phyloP scores from a whole-genome alignment of 2,113 vertebrate genomes.

The Coracopsis vasa region DNA sequence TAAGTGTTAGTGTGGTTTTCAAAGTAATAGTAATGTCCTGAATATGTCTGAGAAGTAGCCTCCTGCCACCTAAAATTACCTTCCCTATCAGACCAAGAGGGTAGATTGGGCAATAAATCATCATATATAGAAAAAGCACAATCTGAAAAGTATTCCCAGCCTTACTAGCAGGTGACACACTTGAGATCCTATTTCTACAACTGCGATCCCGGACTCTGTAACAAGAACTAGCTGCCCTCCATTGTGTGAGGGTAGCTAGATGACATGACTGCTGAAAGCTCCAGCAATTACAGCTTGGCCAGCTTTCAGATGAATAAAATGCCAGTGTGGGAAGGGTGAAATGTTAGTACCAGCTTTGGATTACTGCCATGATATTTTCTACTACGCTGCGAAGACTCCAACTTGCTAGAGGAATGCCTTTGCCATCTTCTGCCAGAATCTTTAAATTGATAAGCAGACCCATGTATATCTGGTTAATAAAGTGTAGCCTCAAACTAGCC shows the following conservation, averaged over 20 bases:
- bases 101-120: neutral
- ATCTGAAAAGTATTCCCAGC: neutral
- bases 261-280: neutral
- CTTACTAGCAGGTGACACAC: neutral
- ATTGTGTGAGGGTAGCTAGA: neutral
- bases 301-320: conserved; percentile 8
- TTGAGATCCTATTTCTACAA: neutral
- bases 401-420: neutral
- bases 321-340: conserved; percentile 43
- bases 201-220: neutral
- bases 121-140: neutral
- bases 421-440: neutral
- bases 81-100: neutral
- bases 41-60: neutral
- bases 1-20: neutral
- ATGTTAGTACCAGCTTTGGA: conserved; percentile 22
- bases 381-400: neutral
- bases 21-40: neutral
- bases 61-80: neutral
- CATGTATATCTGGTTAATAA: neutral
- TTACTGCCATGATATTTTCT: conserved; percentile 1
- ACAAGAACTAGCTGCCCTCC: neutral
- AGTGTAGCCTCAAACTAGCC: neutral
- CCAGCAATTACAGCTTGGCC: conserved; percentile 18
- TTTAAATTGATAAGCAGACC: neutral